A percentile compares a stretch with the other conserved stretches of the same genome.
Conservation (phyloP, 2,113 vertebrate genomes). For the Cnemophilus loriae region DNA sequence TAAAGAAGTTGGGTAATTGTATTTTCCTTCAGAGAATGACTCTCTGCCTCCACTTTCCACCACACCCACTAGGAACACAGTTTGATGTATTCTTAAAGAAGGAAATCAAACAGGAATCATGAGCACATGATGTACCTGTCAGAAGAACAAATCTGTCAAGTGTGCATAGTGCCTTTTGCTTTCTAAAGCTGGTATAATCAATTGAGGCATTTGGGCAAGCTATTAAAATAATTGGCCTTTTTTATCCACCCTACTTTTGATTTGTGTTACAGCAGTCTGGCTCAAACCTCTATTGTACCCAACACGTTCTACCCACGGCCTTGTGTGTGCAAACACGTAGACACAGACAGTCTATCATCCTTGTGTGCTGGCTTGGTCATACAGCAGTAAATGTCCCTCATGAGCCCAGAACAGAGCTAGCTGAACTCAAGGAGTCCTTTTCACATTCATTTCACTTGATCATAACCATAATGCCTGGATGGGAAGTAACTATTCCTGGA, state of each 20-base stretch:
- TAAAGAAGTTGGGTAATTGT: conserved; percentile 29
- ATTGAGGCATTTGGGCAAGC: background rate
- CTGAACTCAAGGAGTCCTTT: background rate
- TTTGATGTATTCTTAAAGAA: conserved; percentile 10
- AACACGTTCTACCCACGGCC: background rate
- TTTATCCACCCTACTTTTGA: background rate
- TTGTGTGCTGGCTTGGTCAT: accelerated
- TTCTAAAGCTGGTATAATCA: conserved; percentile 12
- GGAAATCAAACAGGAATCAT: conserved; percentile 8
- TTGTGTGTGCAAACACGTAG: background rate
- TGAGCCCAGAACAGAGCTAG: background rate
- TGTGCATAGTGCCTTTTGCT: background rate
- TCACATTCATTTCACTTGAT: background rate
- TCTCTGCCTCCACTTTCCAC: background rate
- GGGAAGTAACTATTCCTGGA: background rate
- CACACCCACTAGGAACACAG: background rate
- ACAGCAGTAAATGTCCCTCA: background rate
- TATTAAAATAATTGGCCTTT: background rate
- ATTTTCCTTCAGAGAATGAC: conserved; percentile 26
- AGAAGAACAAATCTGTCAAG: conserved; percentile 24
- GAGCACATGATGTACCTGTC: conserved; percentile 9
- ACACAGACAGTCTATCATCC: background rate
- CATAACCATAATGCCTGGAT: background rate
- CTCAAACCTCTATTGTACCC: background rate
- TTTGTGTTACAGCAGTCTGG: background rate